Base-by-base conservation (phyloP, 1,140 invertebrate species). In the Eriosoma lanigerum region DNA sequence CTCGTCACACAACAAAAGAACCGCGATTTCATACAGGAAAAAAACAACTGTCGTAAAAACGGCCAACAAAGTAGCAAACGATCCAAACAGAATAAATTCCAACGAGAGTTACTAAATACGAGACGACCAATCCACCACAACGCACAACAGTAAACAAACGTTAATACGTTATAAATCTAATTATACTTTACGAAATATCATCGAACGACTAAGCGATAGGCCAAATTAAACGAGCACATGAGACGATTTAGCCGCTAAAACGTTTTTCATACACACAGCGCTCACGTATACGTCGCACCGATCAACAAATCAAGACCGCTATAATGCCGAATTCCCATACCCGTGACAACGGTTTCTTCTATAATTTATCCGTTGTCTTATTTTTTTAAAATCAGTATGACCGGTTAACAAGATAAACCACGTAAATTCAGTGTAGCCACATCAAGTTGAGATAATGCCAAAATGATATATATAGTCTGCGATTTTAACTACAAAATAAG, bases 331-430 rank as follows among this genome's bases (percentile, higher is more conserved):
- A n/a, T n/a, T n/a, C n/a, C n/a, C n/a, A n/a, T n/a, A n/a, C 38
- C 64, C 12, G n/a, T 26, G 15, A 68, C 54, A 68, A 68, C 66
- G 66, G 66, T 68, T 68, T 48, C n/a, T n/a, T n/a, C n/a, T n/a
- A n/a, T 68, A 24, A 19, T 15, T 24, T 21, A 68, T 48, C 24
- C 38, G 66, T 46, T 24, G 38, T 68, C 44, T 17, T 3, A 48
- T 48, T 12, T 3, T 4, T 3, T 8, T 38, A 6, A 46, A 17
- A 32, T 17, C 66, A 68, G 66, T 48, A 9, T 26, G 21, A 24
- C 44, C 66, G 9, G 21, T 13, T 17, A 0, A 8, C 0, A 2
- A 21, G 21, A 19, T 15, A 1, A 3, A 66, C 64, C 6, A 5
- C 6, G 0, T 8, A 13, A 8, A 1, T 12, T 13, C 66, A 68